Evolutionary conservation across 1,140 invertebrate species (phyloP).

Genomic region (Augochlora pura): DNA sequence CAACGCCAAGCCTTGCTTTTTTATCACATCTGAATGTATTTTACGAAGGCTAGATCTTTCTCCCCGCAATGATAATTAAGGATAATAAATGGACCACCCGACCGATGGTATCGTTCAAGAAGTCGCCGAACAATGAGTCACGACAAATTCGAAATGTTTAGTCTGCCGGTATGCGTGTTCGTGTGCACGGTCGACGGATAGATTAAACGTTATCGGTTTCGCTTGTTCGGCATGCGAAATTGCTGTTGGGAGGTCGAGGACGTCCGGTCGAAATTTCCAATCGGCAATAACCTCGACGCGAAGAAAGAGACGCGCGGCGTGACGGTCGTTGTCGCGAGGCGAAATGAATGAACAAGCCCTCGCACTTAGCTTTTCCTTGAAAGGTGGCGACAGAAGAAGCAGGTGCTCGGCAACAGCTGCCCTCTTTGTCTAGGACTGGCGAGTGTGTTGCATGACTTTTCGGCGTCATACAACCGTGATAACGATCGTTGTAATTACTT

Average conservation of each 20-base stretch:
- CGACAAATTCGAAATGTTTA: background rate
- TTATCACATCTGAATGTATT: background rate
- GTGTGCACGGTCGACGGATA: too few relatives aligned
- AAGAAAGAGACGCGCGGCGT: background rate
- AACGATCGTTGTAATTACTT: conserved; percentile 7
- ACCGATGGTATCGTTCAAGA: background rate
- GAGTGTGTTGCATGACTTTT: conserved; percentile 18
- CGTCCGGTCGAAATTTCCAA: conserved; percentile 46
- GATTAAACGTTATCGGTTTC: conserved; percentile 31
- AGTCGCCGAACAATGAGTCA: background rate
- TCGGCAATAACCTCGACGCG: conserved; percentile 10
- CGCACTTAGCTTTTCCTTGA: conserved; percentile 42
- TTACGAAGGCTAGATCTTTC: background rate
- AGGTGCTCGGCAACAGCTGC: conserved; percentile 55
- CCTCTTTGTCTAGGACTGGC: conserved; percentile 50
- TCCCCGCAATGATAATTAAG: background rate
- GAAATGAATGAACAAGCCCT: conserved; percentile 31
- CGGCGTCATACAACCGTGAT: background rate
- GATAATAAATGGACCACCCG: background rate
- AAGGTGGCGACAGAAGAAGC: conserved; percentile 51
- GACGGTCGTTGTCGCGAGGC: background rate
- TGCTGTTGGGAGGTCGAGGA: conserved; percentile 36
- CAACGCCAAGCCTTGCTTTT: too few relatives aligned
- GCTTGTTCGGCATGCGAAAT: conserved; percentile 9
- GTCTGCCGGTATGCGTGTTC: background rate